phyloP scores from a whole-genome alignment of 1,140 invertebrate genomes.

The Homarus americanus region DNA sequence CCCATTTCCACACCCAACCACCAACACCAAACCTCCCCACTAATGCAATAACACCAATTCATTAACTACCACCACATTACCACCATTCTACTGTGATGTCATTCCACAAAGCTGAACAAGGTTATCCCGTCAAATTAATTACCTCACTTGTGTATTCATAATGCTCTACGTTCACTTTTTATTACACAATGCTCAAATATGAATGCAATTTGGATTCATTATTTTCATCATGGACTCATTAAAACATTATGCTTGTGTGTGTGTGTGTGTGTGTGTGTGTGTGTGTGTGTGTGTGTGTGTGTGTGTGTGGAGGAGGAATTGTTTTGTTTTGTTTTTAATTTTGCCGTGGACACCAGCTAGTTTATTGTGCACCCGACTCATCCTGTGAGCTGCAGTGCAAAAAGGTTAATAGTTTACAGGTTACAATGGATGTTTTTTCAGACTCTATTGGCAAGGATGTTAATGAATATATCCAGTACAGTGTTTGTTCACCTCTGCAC shows the following conservation, averaged over 20 bases:
- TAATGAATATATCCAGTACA: no score
- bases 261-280: conserved; percentile 32
- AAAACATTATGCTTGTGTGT: not conserved
- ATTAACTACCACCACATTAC: not conserved
- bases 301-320: no score
- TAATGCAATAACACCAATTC: not conserved
- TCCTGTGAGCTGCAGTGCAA: no score
- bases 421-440: no score
- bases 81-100: not conserved
- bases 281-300: not conserved
- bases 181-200: not conserved
- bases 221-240: not conserved
- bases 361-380: no score
- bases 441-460: no score
- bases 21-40: not conserved
- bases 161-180: not conserved
- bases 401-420: no score
- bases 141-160: not conserved
- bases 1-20: not conserved
- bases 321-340: no score
- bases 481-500: no score
- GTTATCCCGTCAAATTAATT: not conserved
- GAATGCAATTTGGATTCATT: not conserved
- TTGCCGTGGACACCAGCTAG: no score
- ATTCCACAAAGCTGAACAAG: not conserved